A percentile compares a stretch with the other conserved stretches of the same genome.
phyloP scores from a whole-genome alignment of 1,140 invertebrate species.

The Babylonia areolata region DNA sequence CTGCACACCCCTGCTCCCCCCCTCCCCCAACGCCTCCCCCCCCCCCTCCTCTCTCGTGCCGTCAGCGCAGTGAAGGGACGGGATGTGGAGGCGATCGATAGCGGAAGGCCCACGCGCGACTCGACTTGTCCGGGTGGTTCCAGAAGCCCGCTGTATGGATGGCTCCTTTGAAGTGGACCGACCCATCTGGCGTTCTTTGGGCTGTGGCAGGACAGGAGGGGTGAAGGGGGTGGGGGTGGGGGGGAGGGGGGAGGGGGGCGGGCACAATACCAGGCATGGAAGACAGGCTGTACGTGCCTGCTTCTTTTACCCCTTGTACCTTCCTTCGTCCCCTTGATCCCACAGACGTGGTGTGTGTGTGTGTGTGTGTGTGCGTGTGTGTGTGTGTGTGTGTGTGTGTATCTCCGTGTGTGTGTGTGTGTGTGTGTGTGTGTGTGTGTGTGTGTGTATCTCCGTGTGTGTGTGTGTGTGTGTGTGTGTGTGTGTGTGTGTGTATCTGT shows the following conservation, averaged over 20 bases:
- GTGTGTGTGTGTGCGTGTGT: not conserved
- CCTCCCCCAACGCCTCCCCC: too few relatives aligned
- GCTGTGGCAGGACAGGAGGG: not conserved
- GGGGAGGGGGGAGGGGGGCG: too few relatives aligned
- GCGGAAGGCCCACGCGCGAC: conserved; percentile 18
- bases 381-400: not conserved
- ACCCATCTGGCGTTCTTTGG: not conserved
- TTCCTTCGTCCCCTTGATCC: too few relatives aligned
- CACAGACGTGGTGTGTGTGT: not conserved
- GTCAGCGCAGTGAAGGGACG: not conserved
- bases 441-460: not conserved
- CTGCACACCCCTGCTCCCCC: too few relatives aligned
- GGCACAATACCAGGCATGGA: too few relatives aligned
- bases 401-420: not conserved
- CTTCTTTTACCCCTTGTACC: too few relatives aligned
- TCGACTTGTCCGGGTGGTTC: not conserved
- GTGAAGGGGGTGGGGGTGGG: too few relatives aligned
- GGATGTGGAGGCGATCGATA: conserved; percentile 5
- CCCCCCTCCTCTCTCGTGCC: not conserved
- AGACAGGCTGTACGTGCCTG: too few relatives aligned
- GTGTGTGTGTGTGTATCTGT: not conserved
- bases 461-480: conserved; percentile 3
- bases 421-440: not conserved
- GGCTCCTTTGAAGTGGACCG: not conserved
- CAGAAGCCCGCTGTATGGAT: not conserved